A percentile compares a stretch with the other conserved stretches of the same genome.
phyloP scores from a whole-genome alignment of 2,113 vertebrate genomes.

The Crocuta crocuta region DNA sequence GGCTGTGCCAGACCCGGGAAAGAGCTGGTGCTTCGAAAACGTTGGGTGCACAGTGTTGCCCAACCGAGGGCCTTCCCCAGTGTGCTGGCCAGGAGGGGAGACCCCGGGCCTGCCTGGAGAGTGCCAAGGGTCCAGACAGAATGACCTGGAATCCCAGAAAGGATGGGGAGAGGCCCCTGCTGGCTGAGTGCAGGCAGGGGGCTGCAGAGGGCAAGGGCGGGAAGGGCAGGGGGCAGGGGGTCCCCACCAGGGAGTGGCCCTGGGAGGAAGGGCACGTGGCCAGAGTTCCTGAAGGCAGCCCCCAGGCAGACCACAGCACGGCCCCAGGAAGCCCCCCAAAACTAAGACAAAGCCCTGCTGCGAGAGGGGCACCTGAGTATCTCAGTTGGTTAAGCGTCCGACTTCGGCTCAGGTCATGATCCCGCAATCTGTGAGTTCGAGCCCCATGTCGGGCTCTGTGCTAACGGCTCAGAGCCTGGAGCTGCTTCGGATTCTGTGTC shows the following conservation, averaged over 20 bases:
- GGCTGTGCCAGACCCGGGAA: background rate
- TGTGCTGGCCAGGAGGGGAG: fast-evolving
- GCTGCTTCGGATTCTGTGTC: too few relatives aligned
- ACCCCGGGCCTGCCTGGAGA: background rate
- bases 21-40: background rate
- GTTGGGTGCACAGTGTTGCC: fast-evolving
- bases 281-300: fast-evolving
- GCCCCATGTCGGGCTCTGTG: too few relatives aligned
- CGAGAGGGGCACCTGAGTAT: too few relatives aligned
- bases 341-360: background rate
- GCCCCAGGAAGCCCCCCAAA: fast-evolving
- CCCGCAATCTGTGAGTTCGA: too few relatives aligned
- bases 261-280: fast-evolving
- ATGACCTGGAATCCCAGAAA: background rate
- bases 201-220: fast-evolving
- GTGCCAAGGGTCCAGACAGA: background rate
- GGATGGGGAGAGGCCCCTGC: background rate
- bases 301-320: background rate
- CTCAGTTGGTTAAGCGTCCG: too few relatives aligned
- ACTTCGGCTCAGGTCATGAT: too few relatives aligned
- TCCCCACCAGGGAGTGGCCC: fast-evolving
- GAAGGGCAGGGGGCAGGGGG: too few relatives aligned
- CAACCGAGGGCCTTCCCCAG: fast-evolving
- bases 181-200: background rate
- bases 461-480: too few relatives aligned